phyloP scores from a whole-genome alignment of 2,888 invertebrate genomes.

The Brachynemurus nebulosus region DNA sequence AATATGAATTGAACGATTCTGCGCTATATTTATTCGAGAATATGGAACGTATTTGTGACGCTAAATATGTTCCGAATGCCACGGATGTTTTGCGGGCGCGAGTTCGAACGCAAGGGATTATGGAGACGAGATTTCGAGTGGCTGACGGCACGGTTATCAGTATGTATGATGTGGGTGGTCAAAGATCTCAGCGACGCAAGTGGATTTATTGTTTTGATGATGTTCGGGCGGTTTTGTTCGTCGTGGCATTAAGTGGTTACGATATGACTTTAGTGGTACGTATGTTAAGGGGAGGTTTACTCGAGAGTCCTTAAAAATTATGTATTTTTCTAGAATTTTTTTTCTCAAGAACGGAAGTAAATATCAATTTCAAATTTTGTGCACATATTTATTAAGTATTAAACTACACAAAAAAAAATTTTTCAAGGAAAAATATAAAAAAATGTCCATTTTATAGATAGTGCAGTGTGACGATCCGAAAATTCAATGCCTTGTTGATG shows the following conservation, averaged over 20 bases:
- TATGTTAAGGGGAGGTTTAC: too few relatives aligned
- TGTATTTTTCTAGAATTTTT: too few relatives aligned
- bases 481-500: too few relatives aligned
- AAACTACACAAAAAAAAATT: too few relatives aligned
- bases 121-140: constrained; percentile 49
- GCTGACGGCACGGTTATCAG: constrained; percentile 42
- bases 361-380: too few relatives aligned
- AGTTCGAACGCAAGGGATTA: constrained; percentile 49
- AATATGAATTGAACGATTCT: constrained; percentile 52
- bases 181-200: constrained; percentile 47
- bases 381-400: too few relatives aligned
- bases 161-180: constrained; percentile 53
- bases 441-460: too few relatives aligned
- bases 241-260: constrained; percentile 49
- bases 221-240: constrained; percentile 46
- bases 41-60: constrained; percentile 47
- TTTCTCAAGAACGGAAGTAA: too few relatives aligned
- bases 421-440: too few relatives aligned
- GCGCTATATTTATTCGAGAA: constrained; percentile 52
- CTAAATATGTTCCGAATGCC: constrained; percentile 46
- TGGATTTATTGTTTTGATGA: constrained; percentile 57
- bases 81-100: constrained; percentile 47
- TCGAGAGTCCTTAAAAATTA: too few relatives aligned
- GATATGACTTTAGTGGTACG: constrained; percentile 46
- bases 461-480: too few relatives aligned